phyloP scores from a whole-genome alignment of 2,797 vertebrate species.

The Enteromius anoplus region DNA sequence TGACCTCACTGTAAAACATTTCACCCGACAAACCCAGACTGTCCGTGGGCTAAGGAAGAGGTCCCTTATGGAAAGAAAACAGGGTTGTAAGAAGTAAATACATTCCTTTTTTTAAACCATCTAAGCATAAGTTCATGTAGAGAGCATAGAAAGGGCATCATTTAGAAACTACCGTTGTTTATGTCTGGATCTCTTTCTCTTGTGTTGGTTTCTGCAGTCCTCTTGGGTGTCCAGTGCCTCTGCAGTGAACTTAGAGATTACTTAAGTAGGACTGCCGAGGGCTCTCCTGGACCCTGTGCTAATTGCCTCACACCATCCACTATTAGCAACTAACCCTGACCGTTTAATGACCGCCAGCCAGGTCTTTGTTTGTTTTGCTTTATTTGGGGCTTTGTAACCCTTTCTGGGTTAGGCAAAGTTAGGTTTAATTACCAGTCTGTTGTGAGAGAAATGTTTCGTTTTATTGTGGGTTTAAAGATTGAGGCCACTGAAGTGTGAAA shows the following conservation, averaged over 20 bases:
- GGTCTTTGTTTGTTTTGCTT: conserved; percentile 37
- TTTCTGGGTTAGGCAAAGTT: conserved; percentile 23
- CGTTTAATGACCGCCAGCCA: conserved; percentile 22
- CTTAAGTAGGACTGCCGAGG: conserved; percentile 47
- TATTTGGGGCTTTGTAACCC: conserved; percentile 27
- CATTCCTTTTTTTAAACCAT: conserved; percentile 13
- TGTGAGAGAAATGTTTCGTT: background rate
- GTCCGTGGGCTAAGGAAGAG: background rate
- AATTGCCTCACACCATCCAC: conserved; percentile 47
- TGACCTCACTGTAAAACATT: conserved; percentile 12
- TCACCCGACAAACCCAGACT: background rate
- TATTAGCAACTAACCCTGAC: conserved; percentile 47
- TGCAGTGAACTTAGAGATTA: conserved; percentile 34
- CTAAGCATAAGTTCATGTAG: background rate
- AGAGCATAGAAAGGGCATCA: background rate
- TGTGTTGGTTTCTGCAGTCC: conserved; percentile 28
- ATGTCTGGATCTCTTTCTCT: conserved; percentile 17
- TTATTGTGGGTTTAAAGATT: background rate
- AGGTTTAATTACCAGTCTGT: conserved; percentile 1
- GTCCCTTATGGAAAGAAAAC: background rate
- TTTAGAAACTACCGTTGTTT: conserved; percentile 2
- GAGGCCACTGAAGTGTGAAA: conserved; percentile 37
- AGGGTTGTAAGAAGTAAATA: background rate
- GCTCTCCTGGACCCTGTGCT: conserved; percentile 34
- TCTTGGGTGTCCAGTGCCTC: conserved; percentile 17